Conservation (phyloP, 2,888 invertebrate genomes). For the Iselma pallidipennis region DNA sequence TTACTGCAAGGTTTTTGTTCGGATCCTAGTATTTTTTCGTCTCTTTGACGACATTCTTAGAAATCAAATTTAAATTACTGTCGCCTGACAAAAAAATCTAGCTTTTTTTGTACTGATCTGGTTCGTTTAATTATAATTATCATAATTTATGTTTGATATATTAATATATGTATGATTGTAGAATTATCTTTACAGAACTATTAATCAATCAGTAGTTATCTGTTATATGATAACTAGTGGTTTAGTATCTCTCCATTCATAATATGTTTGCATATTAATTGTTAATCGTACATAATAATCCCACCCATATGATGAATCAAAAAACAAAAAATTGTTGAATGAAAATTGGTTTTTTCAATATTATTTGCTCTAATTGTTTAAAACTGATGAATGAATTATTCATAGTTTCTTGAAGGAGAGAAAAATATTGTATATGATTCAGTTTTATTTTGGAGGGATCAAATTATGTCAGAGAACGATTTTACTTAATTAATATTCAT, state of each 20-base stretch:
- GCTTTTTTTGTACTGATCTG: too few relatives aligned
- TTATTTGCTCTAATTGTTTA: slow-evolving; percentile 5
- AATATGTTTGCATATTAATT: not conserved
- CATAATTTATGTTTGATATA: not conserved
- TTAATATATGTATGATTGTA: not conserved
- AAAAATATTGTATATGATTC: slow-evolving; percentile 14
- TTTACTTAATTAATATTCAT: slow-evolving; percentile 12
- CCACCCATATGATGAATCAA: too few relatives aligned
- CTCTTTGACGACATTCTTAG: not conserved
- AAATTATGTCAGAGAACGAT: not conserved
- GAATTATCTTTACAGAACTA: not conserved
- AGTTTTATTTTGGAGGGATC: slow-evolving; percentile 1
- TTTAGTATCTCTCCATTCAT: slow-evolving; percentile 1
- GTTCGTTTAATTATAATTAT: not conserved
- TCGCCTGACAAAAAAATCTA: too few relatives aligned
- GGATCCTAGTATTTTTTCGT: too few relatives aligned
- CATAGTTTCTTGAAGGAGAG: slow-evolving; percentile 4
- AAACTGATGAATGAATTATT: slow-evolving; percentile 15
- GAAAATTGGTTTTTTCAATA: not conserved
- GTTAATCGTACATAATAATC: not conserved
- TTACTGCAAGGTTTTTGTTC: slow-evolving; percentile 14
- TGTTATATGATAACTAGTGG: not conserved
- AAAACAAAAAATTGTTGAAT: not conserved
- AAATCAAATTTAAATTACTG: too few relatives aligned
- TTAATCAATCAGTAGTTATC: not conserved